Evolutionary conservation across 2,113 vertebrate species (phyloP).

Genomic region (Perccottus glenii): DNA sequence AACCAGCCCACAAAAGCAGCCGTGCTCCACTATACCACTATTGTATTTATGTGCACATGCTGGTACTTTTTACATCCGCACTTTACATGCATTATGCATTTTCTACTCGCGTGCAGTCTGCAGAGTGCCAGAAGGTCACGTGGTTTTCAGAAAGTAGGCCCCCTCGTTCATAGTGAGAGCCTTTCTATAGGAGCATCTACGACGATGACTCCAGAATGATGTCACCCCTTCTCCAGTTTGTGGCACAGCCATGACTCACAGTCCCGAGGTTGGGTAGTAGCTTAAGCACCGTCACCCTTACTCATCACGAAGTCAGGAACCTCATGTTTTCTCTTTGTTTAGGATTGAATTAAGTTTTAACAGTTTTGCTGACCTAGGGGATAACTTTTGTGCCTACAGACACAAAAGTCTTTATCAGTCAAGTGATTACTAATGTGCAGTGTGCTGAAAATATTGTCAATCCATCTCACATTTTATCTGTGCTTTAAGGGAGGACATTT

Average conservation of each 20-base stretch:
- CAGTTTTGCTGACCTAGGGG: background rate
- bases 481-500: too few species aligned
- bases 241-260: constrained; percentile 69
- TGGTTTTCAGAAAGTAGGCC: constrained; percentile 68
- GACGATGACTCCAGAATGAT: constrained; percentile 73
- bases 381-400: too few species aligned
- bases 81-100: constrained; percentile 58
- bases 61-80: constrained; percentile 38
- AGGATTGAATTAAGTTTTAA: background rate
- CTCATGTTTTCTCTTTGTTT: background rate
- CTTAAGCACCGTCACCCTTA: constrained; percentile 36
- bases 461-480: too few species aligned
- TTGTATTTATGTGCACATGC: constrained; percentile 19
- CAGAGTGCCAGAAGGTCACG: constrained; percentile 70
- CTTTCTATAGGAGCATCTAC: constrained; percentile 59
- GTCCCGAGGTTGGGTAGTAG: constrained; percentile 67
- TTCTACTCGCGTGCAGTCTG: constrained; percentile 65
- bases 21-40: background rate
- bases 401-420: too few species aligned
- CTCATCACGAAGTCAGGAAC: constrained; percentile 41
- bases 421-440: too few species aligned
- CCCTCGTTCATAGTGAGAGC: constrained; percentile 56
- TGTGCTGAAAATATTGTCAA: too few species aligned
- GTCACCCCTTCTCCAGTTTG: constrained; percentile 63
- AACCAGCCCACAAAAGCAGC: background rate